Base-by-base conservation (phyloP, 2,888 invertebrate species). In the Muscina levida region DNA sequence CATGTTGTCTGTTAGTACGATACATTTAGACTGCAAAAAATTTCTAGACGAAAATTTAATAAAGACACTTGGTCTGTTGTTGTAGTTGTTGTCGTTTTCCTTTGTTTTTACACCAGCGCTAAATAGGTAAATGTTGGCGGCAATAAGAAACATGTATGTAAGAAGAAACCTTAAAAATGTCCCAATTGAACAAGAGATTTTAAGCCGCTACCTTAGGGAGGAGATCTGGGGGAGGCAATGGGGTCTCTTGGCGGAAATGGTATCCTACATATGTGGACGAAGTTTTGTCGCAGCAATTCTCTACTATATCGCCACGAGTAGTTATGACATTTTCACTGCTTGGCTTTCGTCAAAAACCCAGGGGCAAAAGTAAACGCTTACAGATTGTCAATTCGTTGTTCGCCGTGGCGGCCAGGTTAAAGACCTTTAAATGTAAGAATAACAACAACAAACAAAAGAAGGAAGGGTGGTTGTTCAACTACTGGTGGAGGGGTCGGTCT, bases 31-130 rank as follows among this genome's bases (percentile, higher is more conserved):
- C 88, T 88, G 85, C 79, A 73, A 71, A 79, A 72, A 65, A 77
- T 53, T 62, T 70, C 31, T 74, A 65, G 42, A 22, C 31, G 48
- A 82, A 86, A 87, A 88, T 88, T 85, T 85, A 88, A 88, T 88
- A 88, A 83, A 87, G 84, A 78, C 82, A 39, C n/a, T 48, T 44
- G 15, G 57, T 22, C 22, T 22, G 19, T 11, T 62, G 56, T 13
- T 26, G 22, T 42, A 37, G 19, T 11, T 62, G 56, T 13, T 26
- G 17, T 56, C 1, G 26, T 56, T 56, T 56, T n/a, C 56, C 39
- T 22, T 62, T 11, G 39, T 11, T 19, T 62, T 57, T 39, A 51
- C 65, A 66, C 53, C n/a, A 19, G 4, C 37, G 59, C 17, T 59
- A 59, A 62, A 62, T 62, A 62, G 62, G 39, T 42, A 62, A 62